Conservation (phyloP, 2,113 vertebrate species). For the Ammodytes marinus region DNA sequence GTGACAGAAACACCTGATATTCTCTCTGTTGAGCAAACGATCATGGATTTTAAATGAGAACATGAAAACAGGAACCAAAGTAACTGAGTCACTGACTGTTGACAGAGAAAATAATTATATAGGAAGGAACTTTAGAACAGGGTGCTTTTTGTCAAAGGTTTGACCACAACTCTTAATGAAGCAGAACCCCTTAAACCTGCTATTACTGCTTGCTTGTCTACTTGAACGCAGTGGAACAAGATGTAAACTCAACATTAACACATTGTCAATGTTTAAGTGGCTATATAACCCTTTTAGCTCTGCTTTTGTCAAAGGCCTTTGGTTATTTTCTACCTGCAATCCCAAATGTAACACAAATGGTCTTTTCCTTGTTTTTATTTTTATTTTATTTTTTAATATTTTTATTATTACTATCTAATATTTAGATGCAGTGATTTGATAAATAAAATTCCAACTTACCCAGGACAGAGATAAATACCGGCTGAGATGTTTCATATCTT, state of each 20-base stretch:
- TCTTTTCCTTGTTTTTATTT: too few species aligned
- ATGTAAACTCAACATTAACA: neutral
- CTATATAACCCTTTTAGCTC: neutral
- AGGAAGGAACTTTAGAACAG: neutral
- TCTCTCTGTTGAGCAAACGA: slow-evolving; percentile 48
- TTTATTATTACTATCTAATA: too few species aligned
- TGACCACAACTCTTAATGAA: neutral
- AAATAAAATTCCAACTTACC: slow-evolving; percentile 41
- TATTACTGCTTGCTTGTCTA: too few species aligned
- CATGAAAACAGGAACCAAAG: neutral
- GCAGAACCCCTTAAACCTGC: too few species aligned
- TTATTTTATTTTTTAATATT: neutral
- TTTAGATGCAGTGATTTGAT: too few species aligned
- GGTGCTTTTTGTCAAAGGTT: neutral
- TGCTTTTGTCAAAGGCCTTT: too few species aligned
- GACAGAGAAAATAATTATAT: neutral
- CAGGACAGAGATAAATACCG: slow-evolving; percentile 40
- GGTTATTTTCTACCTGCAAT: neutral
- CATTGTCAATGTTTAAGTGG: neutral
- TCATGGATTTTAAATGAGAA: neutral
- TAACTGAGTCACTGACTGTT: neutral
- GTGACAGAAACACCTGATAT: slow-evolving; percentile 38
- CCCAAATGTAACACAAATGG: too few species aligned
- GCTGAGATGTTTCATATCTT: slow-evolving; percentile 50
- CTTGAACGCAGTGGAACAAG: too few species aligned